Conservation (phyloP, 2,888 invertebrate species). For the Mythimna ferrago region DNA sequence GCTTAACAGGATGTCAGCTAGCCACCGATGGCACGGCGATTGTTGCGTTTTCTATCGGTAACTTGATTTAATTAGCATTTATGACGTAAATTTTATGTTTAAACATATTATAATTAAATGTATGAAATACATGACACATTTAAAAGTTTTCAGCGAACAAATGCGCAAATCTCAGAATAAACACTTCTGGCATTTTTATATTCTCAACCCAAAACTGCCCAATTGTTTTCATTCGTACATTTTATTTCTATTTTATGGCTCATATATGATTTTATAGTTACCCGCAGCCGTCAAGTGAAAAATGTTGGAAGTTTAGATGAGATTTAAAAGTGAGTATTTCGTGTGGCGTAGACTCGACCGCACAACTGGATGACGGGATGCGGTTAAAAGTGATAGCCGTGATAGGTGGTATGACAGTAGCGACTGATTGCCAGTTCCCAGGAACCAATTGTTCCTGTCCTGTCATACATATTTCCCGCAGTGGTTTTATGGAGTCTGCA, state of each 20-base stretch:
- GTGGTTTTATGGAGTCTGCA: constrained; percentile 24
- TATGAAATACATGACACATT: constrained; percentile 2
- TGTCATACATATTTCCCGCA: constrained; percentile 42
- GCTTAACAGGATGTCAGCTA: constrained; percentile 72
- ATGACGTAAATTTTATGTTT: constrained; percentile 20
- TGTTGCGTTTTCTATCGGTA: constrained; percentile 66
- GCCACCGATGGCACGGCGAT: constrained; percentile 61
- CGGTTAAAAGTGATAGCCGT: constrained; percentile 68
- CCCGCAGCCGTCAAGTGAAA: constrained; percentile 48
- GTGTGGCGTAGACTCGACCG: constrained; percentile 63
- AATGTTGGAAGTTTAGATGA: constrained; percentile 46
- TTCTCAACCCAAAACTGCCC: constrained; percentile 45
- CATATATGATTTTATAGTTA: constrained; percentile 53
- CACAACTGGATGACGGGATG: constrained; percentile 72
- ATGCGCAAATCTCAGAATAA: constrained; percentile 14
- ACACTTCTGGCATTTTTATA: constrained; percentile 51
- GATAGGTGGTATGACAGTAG: constrained; percentile 53
- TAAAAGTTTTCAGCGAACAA: background rate
- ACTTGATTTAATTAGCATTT: constrained; percentile 51
- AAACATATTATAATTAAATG: background rate
- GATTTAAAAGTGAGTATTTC: constrained; percentile 59
- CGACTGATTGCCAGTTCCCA: constrained; percentile 59
- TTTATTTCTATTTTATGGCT: constrained; percentile 65
- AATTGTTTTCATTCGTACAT: constrained; percentile 63
- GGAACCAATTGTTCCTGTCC: constrained; percentile 58